Conservation (phyloP, 2,113 vertebrate genomes). For the Lepus europaeus region DNA sequence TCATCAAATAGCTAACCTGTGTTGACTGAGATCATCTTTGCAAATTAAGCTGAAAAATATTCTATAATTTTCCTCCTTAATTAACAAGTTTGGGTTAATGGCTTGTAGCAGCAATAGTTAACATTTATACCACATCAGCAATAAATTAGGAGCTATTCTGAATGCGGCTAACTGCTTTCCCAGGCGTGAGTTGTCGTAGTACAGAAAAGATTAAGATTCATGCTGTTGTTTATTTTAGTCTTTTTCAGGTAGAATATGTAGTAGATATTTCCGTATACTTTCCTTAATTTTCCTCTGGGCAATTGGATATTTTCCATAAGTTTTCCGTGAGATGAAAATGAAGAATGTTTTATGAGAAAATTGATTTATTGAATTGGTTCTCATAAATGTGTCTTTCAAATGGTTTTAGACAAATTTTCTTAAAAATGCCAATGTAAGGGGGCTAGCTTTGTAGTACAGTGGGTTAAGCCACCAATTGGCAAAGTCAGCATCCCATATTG, state of each 20-base stretch:
- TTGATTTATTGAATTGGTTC: background rate
- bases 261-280: background rate
- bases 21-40: constrained; percentile 34
- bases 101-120: constrained; percentile 14
- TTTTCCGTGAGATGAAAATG: background rate
- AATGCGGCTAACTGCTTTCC: background rate
- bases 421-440: background rate
- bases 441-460: too few relatives aligned
- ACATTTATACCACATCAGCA: constrained; percentile 29
- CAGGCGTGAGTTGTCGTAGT: background rate
- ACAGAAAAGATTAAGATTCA: constrained; percentile 51
- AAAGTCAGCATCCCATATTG: too few relatives aligned
- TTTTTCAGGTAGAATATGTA: background rate
- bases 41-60: constrained; percentile 64
- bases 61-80: constrained; percentile 1
- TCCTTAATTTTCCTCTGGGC: background rate
- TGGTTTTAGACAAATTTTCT: constrained; percentile 12
- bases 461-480: too few relatives aligned
- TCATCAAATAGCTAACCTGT: constrained; percentile 47
- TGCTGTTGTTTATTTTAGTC: constrained; percentile 15
- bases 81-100: constrained; percentile 53
- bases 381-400: background rate
- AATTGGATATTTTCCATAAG: background rate
- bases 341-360: background rate
- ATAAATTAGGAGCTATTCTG: constrained; percentile 29